phyloP scores from a whole-genome alignment of 2,888 invertebrate species.

The Arctia plantaginis region DNA sequence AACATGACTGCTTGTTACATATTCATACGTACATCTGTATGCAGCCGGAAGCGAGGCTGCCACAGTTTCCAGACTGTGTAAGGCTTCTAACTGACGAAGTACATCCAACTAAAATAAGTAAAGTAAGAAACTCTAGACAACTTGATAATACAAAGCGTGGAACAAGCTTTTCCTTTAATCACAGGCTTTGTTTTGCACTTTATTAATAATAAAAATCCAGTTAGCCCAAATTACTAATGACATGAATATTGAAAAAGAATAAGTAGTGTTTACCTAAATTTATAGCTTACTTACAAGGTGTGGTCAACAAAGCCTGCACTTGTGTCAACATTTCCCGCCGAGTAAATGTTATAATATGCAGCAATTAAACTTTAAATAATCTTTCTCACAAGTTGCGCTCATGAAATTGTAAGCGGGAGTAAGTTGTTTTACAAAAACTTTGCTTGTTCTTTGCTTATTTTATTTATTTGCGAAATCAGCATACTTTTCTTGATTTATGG shows the following conservation, averaged over 20 bases:
- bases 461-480: neutral
- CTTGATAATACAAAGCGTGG: slow-evolving; percentile 51
- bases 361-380: slow-evolving; percentile 18
- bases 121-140: slow-evolving; percentile 44
- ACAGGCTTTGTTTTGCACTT: slow-evolving; percentile 50
- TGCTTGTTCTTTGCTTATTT: no score
- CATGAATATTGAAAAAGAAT: slow-evolving; percentile 20
- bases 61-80: slow-evolving; percentile 33
- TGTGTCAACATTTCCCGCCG: slow-evolving; percentile 5
- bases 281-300: neutral
- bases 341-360: slow-evolving; percentile 14
- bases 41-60: slow-evolving; percentile 31
- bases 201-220: slow-evolving; percentile 42
- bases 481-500: neutral
- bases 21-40: slow-evolving; percentile 50
- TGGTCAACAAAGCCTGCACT: neutral
- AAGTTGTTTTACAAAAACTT: slow-evolving; percentile 24
- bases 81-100: slow-evolving; percentile 34
- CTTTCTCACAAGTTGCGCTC: slow-evolving; percentile 10
- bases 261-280: neutral
- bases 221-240: slow-evolving; percentile 29
- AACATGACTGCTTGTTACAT: slow-evolving; percentile 47
- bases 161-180: slow-evolving; percentile 60
- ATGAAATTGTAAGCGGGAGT: slow-evolving; percentile 10
- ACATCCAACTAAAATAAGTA: slow-evolving; percentile 44